A percentile compares a stretch with the other conserved stretches of the same genome.
Conservation (phyloP, 2,113 vertebrate species). For the Hemiprocne comata region DNA sequence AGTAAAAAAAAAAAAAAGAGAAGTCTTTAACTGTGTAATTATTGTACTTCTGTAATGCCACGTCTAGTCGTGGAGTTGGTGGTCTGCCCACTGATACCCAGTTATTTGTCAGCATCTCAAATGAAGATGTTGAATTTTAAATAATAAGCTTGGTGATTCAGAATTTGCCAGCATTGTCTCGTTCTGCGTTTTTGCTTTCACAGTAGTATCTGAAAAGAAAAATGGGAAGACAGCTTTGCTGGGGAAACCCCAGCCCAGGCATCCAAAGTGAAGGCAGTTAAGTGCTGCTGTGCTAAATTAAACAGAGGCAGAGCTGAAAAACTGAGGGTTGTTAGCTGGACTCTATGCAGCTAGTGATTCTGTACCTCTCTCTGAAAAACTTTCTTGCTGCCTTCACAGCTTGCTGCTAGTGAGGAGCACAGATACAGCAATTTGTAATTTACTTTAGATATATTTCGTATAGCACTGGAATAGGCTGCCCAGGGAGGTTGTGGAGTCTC, state of each 20-base stretch:
- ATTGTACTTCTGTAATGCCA: neutral
- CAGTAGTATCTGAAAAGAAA: neutral
- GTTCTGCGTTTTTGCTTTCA: neutral
- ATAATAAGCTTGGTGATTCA: neutral
- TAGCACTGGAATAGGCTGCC: no score
- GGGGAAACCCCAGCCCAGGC: neutral
- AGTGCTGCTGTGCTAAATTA: neutral
- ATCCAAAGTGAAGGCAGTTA: accelerated
- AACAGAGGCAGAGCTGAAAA: neutral
- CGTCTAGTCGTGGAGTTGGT: neutral
- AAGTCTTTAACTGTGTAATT: neutral
- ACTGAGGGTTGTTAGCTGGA: neutral
- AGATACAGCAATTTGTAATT: neutral
- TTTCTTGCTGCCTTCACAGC: neutral
- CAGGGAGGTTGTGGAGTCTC: no score
- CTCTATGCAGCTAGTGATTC: neutral
- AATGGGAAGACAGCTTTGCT: neutral
- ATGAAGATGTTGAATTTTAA: neutral
- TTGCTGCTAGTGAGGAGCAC: neutral
- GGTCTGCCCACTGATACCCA: neutral
- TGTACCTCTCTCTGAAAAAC: neutral
- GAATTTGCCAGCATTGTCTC: neutral
- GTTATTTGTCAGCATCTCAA: neutral
- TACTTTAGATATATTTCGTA: neutral
- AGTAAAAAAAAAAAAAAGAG: neutral